Evolutionary conservation across 2,797 vertebrate genomes (phyloP), one percentile per base, ranked within the genome.

Genomic region (Coregonus suidteri): DNA sequence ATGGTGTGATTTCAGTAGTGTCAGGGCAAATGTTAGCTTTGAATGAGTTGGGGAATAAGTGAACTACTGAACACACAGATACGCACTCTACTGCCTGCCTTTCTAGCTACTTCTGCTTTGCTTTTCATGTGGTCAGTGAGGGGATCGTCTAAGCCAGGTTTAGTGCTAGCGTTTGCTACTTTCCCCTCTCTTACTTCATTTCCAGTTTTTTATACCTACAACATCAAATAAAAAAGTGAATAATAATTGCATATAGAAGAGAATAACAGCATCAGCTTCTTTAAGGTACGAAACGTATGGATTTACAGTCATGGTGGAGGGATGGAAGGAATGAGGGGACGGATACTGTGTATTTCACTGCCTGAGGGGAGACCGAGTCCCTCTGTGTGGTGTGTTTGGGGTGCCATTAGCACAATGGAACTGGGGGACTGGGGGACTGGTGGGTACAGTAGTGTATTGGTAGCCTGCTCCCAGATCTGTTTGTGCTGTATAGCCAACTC

Each of bases 1-100:
- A 82, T 80, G 20, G 59, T 64, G 20, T 25, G 59, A 62, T 20
- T 6, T 62, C 59, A 62, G 56, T 18, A 18, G 81, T 90, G 88
- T 93, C 90, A n/a, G 75, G 86, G 90, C 91, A 91, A 92, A 91
- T 87, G 89, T 91, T 90, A 86, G 88, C 84, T 90, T 91, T 91
- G 89, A 88, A 90, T 91, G 88, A 88, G 89, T 68, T 76, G 74
- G 85, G 77, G 78, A 86, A 81, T 82, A 82, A 89, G 90, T 86
- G 85, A 37, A 69, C 47, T 64, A 41, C 67, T 53, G 52, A 81
- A 84, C 85, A 88, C 89, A 91, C 93, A 91, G 91, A 93, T 93
- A 93, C 90, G 89, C 89, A 92, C 91, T 93, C 81, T 74, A 90
- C 90, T 92, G 90, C 91, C 77, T 79, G 83, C 53, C 53, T 18